Evolutionary conservation across 2,888 invertebrate genomes (phyloP), one percentile per base, ranked within the genome.

Genomic region (Temnothorax ravouxi): DNA sequence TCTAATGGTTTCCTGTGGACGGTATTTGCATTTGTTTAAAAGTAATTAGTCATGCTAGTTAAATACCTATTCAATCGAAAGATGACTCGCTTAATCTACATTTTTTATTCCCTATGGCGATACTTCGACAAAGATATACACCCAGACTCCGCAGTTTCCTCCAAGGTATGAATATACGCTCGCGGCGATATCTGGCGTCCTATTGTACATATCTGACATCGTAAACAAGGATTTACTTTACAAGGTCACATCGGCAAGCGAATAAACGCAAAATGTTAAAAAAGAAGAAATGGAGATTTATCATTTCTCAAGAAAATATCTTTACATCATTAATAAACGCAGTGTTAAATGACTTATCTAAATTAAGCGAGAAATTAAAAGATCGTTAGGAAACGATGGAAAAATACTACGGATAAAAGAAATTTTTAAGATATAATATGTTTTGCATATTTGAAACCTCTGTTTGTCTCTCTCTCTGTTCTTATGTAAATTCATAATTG

Each of bases 171-270:
- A 76, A 76, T 71, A 85, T 77, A 85, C 83, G 71, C 87, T 87
- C 77, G 74, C 66, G 56, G 87, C 72, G 82, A 83, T 76, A 84
- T 87, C 67, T 47, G 69, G 59, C 44, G 38, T 84, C 44, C 52
- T n/a, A 76, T 83, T 87, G 83, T 86, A 80, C 41, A 69, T 67
- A 18, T 64, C 54, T 41, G 59, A 69, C 29, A 67, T 85, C 87
- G 84, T 88, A 88, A 88, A 88, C 88, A 88, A 66, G 82, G 52
- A 67, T 81, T 77, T 54, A 67, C 80, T 88, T 80, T 80, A 64
- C 56, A 54, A 13, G 54, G 11, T 5, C 11, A 52, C 50, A 21
- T 80, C n/a, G 3, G 13, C 34, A 56, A 59, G 25, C 13, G 8
- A 1, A 59, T 62, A 6, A 61, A 47, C 11, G 15, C 3, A 21